These are phyloP conservation scores for Campoplex capitator DNA, from an alignment of 2,888 invertebrate species.

Conservation along the genomic window DNA sequence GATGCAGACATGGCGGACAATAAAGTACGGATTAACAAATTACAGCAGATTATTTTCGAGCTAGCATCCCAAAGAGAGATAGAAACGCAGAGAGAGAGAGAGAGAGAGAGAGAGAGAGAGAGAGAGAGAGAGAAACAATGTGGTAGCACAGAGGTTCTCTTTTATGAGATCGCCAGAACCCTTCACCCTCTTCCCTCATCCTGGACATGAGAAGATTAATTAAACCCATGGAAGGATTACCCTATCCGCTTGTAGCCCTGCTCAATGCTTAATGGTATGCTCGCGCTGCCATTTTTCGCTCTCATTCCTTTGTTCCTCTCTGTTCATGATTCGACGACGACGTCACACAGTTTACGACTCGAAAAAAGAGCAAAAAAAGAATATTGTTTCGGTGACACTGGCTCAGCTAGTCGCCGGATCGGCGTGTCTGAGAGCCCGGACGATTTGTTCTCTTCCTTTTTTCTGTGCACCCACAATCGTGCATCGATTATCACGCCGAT, in stretches of 20 bases:
- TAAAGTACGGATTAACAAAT: conserved; percentile 69
- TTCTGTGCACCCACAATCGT: neutral
- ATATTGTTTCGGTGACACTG: neutral
- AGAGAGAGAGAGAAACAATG: conserved; percentile 26
- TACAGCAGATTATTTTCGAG: conserved; percentile 62
- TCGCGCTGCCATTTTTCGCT: conserved; percentile 62
- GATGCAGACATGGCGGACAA: conserved; percentile 48
- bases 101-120: conserved; percentile 24
- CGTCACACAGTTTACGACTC: conserved; percentile 79
- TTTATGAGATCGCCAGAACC: conserved; percentile 51
- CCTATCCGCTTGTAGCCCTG: conserved; percentile 69
- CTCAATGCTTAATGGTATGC: conserved; percentile 62
- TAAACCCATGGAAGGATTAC: conserved; percentile 81
- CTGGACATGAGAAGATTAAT: conserved; percentile 78
- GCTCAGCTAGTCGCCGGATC: neutral
- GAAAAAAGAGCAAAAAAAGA: conserved; percentile 59
- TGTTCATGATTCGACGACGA: conserved; percentile 73
- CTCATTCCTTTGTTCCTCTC: neutral
- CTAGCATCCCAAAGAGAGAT: neutral
- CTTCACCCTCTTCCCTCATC: conserved; percentile 37
- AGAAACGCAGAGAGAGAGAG: conserved; percentile 13
- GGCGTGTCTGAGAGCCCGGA: neutral
- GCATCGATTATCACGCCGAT: neutral
- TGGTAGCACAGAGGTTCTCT: conserved; percentile 44
- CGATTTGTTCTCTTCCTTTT: neutral